Evolutionary conservation across 1,140 invertebrate species (phyloP).

Genomic region (Rhyacophila brunnea): DNA sequence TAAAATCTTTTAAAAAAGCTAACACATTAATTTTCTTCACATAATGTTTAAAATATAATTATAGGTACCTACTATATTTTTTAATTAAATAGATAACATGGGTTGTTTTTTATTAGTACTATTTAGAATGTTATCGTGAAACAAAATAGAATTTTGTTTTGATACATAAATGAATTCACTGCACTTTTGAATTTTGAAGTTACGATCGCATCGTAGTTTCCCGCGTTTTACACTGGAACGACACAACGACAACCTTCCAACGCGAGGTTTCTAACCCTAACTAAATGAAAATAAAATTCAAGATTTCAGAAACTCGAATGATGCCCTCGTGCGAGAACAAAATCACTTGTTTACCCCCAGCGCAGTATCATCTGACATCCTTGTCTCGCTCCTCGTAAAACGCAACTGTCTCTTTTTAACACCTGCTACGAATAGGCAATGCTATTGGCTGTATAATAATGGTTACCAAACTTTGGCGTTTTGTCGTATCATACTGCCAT

Average conservation of each 20-base stretch:
- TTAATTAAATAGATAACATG: too few species aligned
- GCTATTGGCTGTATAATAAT: too few species aligned
- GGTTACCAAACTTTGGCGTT: too few species aligned
- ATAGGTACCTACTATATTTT: too few species aligned
- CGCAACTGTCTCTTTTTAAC: constrained; percentile 7
- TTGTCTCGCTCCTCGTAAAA: not conserved
- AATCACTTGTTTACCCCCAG: constrained; percentile 16
- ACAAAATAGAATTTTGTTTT: too few species aligned
- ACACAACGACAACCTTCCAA: not conserved
- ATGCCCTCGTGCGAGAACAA: not conserved
- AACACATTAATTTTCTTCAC: too few species aligned
- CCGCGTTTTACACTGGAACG: constrained; percentile 3
- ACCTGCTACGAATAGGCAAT: not conserved
- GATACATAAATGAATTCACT: too few species aligned
- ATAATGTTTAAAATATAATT: too few species aligned
- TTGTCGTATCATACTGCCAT: constrained; percentile 6
- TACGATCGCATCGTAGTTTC: constrained; percentile 15
- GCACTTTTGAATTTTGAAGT: constrained; percentile 1
- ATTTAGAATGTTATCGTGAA: too few species aligned
- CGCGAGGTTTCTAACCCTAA: constrained; percentile 7
- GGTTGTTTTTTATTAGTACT: too few species aligned
- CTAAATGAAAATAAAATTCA: constrained; percentile 6
- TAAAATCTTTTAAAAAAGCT: too few species aligned
- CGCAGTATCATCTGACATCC: constrained; percentile 1
- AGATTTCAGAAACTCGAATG: not conserved